These are phyloP conservation scores for Ptychodera flava DNA, from an alignment of 35 echinoderm and acorn worm species.

Conservation along the genomic window DNA sequence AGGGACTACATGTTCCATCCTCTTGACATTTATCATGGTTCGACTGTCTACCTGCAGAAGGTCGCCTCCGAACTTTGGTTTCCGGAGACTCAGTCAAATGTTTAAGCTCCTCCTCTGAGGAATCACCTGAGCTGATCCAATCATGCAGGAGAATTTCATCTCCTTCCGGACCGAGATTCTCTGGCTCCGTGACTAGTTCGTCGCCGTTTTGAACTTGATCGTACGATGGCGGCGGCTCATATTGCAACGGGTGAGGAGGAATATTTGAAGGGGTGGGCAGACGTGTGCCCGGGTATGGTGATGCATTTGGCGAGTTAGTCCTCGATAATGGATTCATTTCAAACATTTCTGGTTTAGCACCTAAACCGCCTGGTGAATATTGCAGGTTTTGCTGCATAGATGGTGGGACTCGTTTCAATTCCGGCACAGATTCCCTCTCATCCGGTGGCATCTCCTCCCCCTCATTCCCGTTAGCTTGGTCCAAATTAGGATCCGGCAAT, in stretches of 20 bases:
- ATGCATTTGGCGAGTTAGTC: background rate
- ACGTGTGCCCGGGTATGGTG: background rate
- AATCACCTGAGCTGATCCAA: background rate
- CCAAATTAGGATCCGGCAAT: background rate
- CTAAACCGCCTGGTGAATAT: background rate
- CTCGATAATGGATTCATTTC: background rate
- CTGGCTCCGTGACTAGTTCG: background rate
- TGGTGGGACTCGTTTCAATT: background rate
- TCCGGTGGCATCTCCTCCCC: background rate
- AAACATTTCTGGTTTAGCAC: conserved; percentile 1
- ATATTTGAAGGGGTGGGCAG: background rate
- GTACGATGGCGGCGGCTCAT: background rate
- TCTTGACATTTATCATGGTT: background rate
- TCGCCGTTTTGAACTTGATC: background rate
- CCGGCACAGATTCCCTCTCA: background rate
- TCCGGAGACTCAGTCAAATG: background rate
- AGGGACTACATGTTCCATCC: background rate
- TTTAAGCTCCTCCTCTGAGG: background rate
- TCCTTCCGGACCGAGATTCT: background rate
- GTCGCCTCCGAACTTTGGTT: background rate
- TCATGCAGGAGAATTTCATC: background rate
- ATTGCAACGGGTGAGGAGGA: background rate
- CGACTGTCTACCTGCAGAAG: background rate
- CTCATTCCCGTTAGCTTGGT: background rate
- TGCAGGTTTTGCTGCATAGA: background rate